Evolutionary conservation across 2,113 vertebrate genomes (phyloP).

Genomic region (Donacobius atricapilla): DNA sequence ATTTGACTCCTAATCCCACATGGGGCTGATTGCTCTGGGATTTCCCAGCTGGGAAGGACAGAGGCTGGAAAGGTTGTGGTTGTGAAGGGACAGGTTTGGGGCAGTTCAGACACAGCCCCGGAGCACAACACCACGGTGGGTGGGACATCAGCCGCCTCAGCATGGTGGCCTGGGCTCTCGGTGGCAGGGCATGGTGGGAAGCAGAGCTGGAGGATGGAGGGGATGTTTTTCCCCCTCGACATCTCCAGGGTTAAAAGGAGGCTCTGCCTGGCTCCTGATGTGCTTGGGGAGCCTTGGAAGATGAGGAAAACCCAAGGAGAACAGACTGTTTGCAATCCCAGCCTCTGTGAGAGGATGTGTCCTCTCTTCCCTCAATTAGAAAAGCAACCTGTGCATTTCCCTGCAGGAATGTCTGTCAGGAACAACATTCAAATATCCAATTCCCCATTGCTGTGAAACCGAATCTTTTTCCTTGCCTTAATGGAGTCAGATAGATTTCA

Average conservation of each 20-base stretch:
- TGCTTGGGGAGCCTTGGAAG: not conserved
- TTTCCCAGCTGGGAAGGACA: not conserved
- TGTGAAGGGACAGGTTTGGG: not conserved
- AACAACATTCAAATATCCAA: not conserved
- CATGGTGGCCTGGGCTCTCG: not conserved
- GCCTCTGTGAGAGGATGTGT: not conserved
- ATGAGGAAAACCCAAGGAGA: not conserved
- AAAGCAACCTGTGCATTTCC: not conserved
- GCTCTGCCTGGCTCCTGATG: not conserved
- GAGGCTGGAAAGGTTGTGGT: not conserved
- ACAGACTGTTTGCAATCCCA: not conserved
- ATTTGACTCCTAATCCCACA: not conserved
- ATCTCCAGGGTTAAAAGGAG: not conserved
- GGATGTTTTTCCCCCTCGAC: not conserved
- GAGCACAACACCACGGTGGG: not conserved
- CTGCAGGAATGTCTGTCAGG: not conserved
- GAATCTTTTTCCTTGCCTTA: not conserved
- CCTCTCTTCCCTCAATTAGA: not conserved
- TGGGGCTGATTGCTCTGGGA: not conserved
- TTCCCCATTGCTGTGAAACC: not conserved
- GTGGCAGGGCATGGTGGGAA: conserved; percentile 16
- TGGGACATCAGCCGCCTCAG: conserved; percentile 30
- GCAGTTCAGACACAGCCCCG: not conserved
- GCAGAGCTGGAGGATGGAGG: not conserved
- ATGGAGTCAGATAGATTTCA: conserved; percentile 24